Percentiles rank a stretch among this genome's conserved stretches.
Evolutionary conservation across 2,888 invertebrate species (phyloP).

Genomic region (Nomada hirtipes): DNA sequence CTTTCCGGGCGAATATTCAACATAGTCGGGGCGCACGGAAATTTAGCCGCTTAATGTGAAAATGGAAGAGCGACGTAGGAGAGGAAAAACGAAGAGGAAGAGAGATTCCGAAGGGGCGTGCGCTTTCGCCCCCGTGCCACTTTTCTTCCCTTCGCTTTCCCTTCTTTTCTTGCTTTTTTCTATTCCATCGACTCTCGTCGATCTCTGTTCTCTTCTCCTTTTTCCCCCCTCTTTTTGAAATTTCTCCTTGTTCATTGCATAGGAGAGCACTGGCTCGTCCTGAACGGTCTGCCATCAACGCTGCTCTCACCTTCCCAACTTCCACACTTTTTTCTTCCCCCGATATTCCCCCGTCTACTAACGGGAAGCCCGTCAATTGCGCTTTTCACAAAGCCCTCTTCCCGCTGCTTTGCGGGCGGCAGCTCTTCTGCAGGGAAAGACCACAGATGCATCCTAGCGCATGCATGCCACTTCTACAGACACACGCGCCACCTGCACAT

Average conservation of each 20-base stretch:
- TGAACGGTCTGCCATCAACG: conserved; percentile 23
- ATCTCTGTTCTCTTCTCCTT: neutral
- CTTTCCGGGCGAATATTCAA: conserved; percentile 63
- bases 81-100: neutral
- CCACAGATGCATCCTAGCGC: conserved; percentile 40
- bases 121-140: conserved; percentile 46
- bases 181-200: neutral
- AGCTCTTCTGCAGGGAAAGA: conserved; percentile 63
- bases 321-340: conserved; percentile 45
- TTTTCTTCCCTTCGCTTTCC: conserved; percentile 15
- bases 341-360: conserved; percentile 74
- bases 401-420: conserved; percentile 58
- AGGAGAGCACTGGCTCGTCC: conserved; percentile 10
- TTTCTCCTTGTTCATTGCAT: conserved; percentile 5
- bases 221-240: neutral
- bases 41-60: conserved; percentile 68
- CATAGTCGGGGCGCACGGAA: conserved; percentile 49
- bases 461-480: conserved; percentile 32
- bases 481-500: neutral
- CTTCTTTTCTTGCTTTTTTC: neutral
- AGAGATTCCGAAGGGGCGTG: neutral
- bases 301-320: conserved; percentile 23
- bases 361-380: conserved; percentile 78
- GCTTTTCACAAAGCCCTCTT: conserved; percentile 76
- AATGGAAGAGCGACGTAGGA: conserved; percentile 11